A percentile compares a stretch with the other conserved stretches of the same genome.
These are phyloP conservation scores for Dynastes tityus DNA, from an alignment of 2,888 invertebrate species.

Conservation along the genomic window DNA sequence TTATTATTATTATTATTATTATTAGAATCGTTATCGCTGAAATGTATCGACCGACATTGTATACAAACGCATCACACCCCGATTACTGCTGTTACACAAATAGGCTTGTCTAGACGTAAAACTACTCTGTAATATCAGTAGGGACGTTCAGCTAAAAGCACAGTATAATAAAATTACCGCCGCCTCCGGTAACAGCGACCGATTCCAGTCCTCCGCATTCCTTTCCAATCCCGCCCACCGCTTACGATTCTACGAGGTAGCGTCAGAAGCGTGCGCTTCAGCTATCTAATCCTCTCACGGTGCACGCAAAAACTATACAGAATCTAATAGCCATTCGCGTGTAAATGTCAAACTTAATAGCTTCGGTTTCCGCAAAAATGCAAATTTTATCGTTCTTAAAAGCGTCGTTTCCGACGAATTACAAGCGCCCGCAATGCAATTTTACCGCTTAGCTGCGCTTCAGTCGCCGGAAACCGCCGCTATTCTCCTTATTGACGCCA, in stretches of 20 bases:
- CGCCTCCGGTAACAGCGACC: conserved; percentile 7
- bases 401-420: conserved; percentile 38
- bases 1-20: too few relatives aligned
- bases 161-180: conserved; percentile 27
- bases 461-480: background rate
- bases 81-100: background rate
- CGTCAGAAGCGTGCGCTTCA: background rate
- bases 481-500: conserved; percentile 27
- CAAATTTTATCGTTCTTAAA: conserved; percentile 41
- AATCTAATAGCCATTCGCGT: conserved; percentile 40
- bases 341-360: conserved; percentile 45
- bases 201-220: background rate
- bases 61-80: background rate
- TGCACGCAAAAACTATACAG: conserved; percentile 23
- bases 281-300: conserved; percentile 2
- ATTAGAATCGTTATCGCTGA: too few relatives aligned
- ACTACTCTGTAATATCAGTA: background rate
- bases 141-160: conserved; percentile 30
- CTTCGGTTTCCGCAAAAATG: conserved; percentile 46
- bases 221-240: background rate
- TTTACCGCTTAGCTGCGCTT: conserved; percentile 31
- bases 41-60: too few relatives aligned
- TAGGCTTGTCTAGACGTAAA: conserved; percentile 22
- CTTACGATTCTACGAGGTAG: background rate
- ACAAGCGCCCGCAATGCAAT: conserved; percentile 37